These are phyloP conservation scores for Rissa tridactyla DNA, from an alignment of 2,113 vertebrate species.

Conservation along the genomic window DNA sequence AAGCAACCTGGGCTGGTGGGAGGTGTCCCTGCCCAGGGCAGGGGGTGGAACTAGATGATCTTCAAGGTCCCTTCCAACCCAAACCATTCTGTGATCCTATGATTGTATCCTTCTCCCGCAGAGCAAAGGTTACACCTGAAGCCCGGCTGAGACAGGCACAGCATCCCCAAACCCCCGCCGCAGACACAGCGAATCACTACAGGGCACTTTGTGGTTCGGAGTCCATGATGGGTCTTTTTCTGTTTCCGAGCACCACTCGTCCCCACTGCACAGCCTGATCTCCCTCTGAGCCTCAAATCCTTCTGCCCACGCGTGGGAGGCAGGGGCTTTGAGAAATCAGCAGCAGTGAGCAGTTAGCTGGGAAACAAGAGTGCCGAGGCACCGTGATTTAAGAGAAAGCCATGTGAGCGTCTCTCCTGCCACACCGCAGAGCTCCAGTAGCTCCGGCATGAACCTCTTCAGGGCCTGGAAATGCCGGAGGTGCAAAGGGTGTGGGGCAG, in stretches of 20 bases:
- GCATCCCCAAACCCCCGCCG: background rate
- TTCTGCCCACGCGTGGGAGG: background rate
- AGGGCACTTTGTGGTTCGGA: background rate
- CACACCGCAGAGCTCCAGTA: background rate
- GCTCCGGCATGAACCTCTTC: background rate
- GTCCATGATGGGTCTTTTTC: background rate
- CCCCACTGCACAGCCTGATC: accelerated
- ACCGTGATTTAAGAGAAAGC: background rate
- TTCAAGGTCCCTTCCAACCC: background rate
- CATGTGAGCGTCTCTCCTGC: background rate
- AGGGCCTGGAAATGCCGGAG: accelerated
- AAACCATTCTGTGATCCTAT: background rate
- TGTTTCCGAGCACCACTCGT: background rate
- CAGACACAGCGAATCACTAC: accelerated
- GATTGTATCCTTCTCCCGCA: background rate
- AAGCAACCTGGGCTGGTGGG: no score
- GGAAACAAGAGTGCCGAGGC: background rate
- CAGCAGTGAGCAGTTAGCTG: background rate
- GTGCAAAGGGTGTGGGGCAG: no score
- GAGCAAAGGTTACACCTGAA: background rate
- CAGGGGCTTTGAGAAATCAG: background rate
- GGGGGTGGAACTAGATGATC: no score
- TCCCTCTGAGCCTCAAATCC: background rate
- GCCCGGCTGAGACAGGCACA: background rate
- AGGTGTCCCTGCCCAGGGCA: no score